Evolutionary conservation across 2,888 invertebrate genomes (phyloP), one percentile per base, ranked within the genome.

Genomic region (Leptothorax acervorum): DNA sequence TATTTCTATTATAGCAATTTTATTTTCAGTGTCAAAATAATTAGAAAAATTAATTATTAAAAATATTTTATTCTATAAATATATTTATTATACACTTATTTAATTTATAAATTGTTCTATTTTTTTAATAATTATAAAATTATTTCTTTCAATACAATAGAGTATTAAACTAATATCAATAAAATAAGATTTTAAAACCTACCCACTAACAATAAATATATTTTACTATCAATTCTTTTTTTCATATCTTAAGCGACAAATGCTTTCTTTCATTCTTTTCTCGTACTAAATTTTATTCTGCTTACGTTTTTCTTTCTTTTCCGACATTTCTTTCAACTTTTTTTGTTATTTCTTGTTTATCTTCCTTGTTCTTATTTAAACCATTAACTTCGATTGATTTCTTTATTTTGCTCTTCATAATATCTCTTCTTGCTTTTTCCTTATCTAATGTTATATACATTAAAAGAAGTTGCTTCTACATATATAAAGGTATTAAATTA

Each of bases 121-220:
- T 60, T 60, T 18, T 15, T 8, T 60, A 0, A 3, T 35, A 1
- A 60, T 18, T 62, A 35, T 35, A 62, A 62, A 62, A 62, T 62
- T 1, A 31, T 60, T 8, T 8, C 11, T 3, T 62, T 8, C 8
- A 35, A 35, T 31, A 8, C 8, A 35, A 62, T 35, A 39, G n/a
- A 11, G 31, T 31, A 6, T 60, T 31, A 31, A 31, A 60, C 18
- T 60, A 15, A 15, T 60, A 28, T 57, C 1, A 11, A 55, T 1
- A 11, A 4, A 55, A 55, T n/a, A 55, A 31, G 28, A 60, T 31
- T 60, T 39, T 2, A 18, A 74, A n/a, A 3, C 6, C 89, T 87
- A 93, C 93, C 92, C 84, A 86, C 84, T 0, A 93, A 82, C 79
- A 89, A 88, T 4, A 93, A 35, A 35, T 35, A 35, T 35, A 35